Percentiles rank a stretch among this genome's conserved stretches.
Evolutionary conservation across 2,888 invertebrate species (phyloP).

Genomic region (Drosophila neoperkinsi): DNA sequence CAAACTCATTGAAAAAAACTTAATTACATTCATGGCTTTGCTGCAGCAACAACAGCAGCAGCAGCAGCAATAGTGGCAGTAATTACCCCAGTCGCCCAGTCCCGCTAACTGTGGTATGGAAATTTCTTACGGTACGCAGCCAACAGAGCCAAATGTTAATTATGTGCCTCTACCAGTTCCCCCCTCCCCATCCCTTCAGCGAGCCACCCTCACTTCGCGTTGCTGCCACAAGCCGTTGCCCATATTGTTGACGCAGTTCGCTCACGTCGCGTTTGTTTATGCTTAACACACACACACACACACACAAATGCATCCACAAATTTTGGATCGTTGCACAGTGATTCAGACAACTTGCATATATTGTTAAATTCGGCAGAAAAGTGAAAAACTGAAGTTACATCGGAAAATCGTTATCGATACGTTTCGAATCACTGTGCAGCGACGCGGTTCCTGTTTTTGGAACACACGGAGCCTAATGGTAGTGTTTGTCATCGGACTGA

Average conservation of each 20-base stretch:
- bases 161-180: conserved; percentile 51
- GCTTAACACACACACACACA: conserved; percentile 22
- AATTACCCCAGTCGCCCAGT: conserved; percentile 42
- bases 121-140: conserved; percentile 69
- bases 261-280: conserved; percentile 50
- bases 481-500: conserved; percentile 61
- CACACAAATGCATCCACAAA: conserved; percentile 19
- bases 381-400: neutral
- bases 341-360: neutral
- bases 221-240: conserved; percentile 40
- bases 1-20: conserved; percentile 67
- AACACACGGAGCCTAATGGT: conserved; percentile 44
- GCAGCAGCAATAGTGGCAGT: conserved; percentile 20
- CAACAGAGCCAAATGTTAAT: conserved; percentile 75
- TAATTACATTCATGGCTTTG: conserved; percentile 44
- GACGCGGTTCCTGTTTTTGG: neutral
- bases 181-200: neutral
- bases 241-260: conserved; percentile 55
- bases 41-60: conserved; percentile 33
- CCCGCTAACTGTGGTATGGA: conserved; percentile 37
- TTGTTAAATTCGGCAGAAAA: neutral
- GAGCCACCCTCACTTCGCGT: conserved; percentile 28
- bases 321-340: conserved; percentile 46
- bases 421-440: conserved; percentile 32
- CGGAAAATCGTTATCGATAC: neutral